Base-by-base conservation (phyloP, 92 coral and sea anemone species). In the Palythoa grandis region DNA sequence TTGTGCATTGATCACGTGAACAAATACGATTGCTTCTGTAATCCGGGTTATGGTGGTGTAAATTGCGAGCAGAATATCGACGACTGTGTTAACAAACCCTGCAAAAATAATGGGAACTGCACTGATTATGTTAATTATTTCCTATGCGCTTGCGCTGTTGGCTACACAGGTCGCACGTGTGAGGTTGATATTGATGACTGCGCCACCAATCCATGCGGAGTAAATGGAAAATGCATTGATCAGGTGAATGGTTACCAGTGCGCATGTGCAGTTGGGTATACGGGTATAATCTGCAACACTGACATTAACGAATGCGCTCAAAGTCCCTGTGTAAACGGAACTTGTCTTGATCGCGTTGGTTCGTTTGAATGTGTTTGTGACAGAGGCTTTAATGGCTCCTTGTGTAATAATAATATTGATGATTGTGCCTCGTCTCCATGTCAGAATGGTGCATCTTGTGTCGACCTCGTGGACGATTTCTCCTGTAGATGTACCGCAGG, bases 181-280 rank as follows among this genome's bases (percentile, higher is more conserved):
- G 94, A 92, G 37, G 88, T 94, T 5, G 85, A 94, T 53, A 86
- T 94, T 70, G 89, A 94, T 48, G 97, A 94, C 43, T 94, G 97
- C 89, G 86, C 82, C 11, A 73, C 53, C 52, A 87, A 87, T 53
- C 93, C 92, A 14, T 94, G 97, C 47, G 71, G 37, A 89, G 58
- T 60, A 92, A 92, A 86, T 35, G 92, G 87, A 61, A 87, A 88
- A 11, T 94, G 97, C 50, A 29, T 16, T 65, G 97, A 94, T 74
- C 56, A 85, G 1, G 93, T 94, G 58, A 92, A 90, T 90, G 92
- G 92, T 58, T 94, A 88, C 76, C 74, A 37, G 47, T 94, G 97
- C 37, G 54, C 60, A 56, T 94, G 97, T 78, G 84, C 93, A 17
- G 73, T 57, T 58, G 97, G 95, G 15, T 94, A 80, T 79, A 82